Conservation (phyloP, 2,113 vertebrate genomes). For the Vidua macroura region DNA sequence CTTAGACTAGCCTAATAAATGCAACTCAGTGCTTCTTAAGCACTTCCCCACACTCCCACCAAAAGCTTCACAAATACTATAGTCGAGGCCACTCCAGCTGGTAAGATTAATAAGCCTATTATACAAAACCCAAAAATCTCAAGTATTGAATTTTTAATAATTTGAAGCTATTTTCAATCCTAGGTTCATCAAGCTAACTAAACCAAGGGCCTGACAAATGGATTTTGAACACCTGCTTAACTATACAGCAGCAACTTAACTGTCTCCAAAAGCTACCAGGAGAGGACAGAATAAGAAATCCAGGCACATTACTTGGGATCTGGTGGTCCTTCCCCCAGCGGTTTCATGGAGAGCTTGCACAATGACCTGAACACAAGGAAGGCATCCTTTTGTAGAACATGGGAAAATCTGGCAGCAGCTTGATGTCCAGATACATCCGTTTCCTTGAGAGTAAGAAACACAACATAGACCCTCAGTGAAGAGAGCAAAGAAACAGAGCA, state of each 20-base stretch:
- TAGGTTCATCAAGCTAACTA: neutral
- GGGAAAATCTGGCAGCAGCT: slow-evolving; percentile 83
- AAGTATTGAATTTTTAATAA: neutral
- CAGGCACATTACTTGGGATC: slow-evolving; percentile 87
- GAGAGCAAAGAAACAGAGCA: neutral
- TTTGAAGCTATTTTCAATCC: neutral
- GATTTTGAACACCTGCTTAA: neutral
- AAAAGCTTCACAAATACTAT: neutral
- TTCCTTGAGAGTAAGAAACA: slow-evolving; percentile 76
- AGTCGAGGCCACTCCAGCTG: neutral
- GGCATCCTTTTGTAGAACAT: slow-evolving; percentile 95
- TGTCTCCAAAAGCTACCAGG: neutral
- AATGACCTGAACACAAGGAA: slow-evolving; percentile 95
- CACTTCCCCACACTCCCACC: neutral
- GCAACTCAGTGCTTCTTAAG: neutral
- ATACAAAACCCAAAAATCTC: neutral
- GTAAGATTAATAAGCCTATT: neutral
- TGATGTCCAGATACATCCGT: slow-evolving; percentile 81
- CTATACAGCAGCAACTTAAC: neutral
- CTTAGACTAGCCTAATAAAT: neutral
- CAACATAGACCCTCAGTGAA: neutral
- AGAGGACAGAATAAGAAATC: neutral
- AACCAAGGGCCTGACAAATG: neutral
- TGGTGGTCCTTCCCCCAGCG: slow-evolving; percentile 94
- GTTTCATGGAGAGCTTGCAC: slow-evolving; percentile 98